Conservation (phyloP, 2,797 vertebrate species). For the Tachyglossus aculeatus region DNA sequence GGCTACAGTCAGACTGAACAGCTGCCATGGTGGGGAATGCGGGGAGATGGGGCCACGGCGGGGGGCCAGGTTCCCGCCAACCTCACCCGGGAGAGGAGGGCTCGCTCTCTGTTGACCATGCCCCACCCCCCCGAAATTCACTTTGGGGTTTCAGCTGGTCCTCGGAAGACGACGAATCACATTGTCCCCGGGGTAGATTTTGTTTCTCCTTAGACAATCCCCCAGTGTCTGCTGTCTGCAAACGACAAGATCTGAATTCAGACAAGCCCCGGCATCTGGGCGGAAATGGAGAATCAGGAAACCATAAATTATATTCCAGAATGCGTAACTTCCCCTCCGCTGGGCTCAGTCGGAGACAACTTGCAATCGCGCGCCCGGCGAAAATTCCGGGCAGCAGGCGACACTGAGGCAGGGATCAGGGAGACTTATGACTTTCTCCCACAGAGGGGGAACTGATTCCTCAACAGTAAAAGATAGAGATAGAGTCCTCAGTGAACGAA, state of each 20-base stretch:
- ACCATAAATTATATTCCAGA: slow-evolving; percentile 49
- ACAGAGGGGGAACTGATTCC: slow-evolving; percentile 41
- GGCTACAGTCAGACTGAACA: too few relatives aligned
- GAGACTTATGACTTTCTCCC: slow-evolving; percentile 5
- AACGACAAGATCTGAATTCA: slow-evolving; percentile 58
- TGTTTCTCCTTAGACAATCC: slow-evolving; percentile 42
- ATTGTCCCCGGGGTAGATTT: slow-evolving; percentile 9
- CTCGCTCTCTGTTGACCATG: background rate
- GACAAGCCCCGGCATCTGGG: slow-evolving; percentile 50
- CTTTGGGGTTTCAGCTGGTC: background rate
- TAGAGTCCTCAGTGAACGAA: slow-evolving; percentile 26
- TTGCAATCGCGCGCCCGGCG: slow-evolving; percentile 10
- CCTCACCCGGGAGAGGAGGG: too few relatives aligned
- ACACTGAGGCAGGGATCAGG: slow-evolving; percentile 26
- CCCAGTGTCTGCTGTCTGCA: slow-evolving; percentile 38
- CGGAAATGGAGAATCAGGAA: slow-evolving; percentile 45
- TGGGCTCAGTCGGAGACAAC: slow-evolving; percentile 11
- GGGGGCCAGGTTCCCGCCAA: too few relatives aligned
- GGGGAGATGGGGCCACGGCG: too few relatives aligned
- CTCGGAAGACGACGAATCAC: slow-evolving; percentile 11
- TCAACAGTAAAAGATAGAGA: slow-evolving; percentile 43
- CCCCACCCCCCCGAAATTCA: background rate
- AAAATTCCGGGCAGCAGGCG: background rate
- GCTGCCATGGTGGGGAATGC: too few relatives aligned
- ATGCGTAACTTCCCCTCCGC: slow-evolving; percentile 43